phyloP scores from a whole-genome alignment of 2,888 invertebrate species.

The Drosophila anomelani region DNA sequence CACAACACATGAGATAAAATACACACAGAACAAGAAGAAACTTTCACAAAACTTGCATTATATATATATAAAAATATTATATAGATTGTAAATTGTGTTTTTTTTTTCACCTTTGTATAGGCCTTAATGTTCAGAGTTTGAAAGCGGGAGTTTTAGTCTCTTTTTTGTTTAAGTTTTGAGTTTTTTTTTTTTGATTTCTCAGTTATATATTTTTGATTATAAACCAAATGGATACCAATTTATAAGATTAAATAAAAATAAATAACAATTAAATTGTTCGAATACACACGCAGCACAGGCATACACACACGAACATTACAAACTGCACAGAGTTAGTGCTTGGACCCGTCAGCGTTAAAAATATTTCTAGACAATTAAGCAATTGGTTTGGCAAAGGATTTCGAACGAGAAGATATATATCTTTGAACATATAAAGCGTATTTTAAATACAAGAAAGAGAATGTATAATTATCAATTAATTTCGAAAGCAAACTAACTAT shows the following conservation, averaged over 20 bases:
- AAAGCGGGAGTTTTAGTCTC: conserved; percentile 6
- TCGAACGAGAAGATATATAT: conserved; percentile 17
- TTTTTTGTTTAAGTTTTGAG: conserved; percentile 6
- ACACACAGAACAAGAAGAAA: conserved; percentile 22
- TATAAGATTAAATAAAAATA: conserved; percentile 29
- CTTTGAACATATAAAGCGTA: conserved; percentile 67
- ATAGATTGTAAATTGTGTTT: conserved; percentile 41
- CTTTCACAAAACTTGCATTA: conserved; percentile 32
- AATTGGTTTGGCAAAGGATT: conserved; percentile 11
- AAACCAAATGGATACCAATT: conserved; percentile 38
- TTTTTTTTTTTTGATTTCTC: conserved; percentile 4
- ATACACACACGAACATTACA: conserved; percentile 7
- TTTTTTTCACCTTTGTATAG: conserved; percentile 28
- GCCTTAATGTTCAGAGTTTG: conserved; percentile 29
- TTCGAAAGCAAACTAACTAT: conserved; percentile 76
- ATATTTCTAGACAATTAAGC: conserved; percentile 32
- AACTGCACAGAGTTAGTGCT: conserved; percentile 9
- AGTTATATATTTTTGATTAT: conserved; percentile 24
- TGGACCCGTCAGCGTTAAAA: conserved; percentile 27
- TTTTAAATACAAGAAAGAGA: conserved; percentile 62
- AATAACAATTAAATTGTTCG: conserved; percentile 69
- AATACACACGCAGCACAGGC: conserved; percentile 49
- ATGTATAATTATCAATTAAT: conserved; percentile 58
- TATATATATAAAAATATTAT: conserved; percentile 12
- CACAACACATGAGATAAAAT: conserved; percentile 1